A percentile compares a stretch with the other conserved stretches of the same genome.
Conservation (phyloP, 2,113 vertebrate species). For the Aptenodytes patagonicus region DNA sequence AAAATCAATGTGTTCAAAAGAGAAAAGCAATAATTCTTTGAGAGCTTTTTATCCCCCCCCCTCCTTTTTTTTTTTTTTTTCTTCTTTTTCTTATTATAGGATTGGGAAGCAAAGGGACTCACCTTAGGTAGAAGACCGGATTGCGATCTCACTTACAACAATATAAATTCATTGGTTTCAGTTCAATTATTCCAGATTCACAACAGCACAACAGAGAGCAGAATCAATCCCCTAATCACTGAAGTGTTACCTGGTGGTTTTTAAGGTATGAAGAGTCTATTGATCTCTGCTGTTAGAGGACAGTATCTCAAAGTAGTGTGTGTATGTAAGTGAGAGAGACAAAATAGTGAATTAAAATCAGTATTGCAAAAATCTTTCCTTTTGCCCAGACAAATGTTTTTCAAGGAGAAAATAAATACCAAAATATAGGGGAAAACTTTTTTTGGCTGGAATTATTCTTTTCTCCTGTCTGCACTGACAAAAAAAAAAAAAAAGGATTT, state of each 20-base stretch:
- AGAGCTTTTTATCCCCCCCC: not conserved
- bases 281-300: slow-evolving; percentile 1
- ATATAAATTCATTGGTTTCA: not conserved
- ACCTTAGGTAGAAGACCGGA: not conserved
- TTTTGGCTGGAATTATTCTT: not conserved
- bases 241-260: not conserved
- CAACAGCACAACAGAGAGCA: not conserved
- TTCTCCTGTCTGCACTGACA: not conserved
- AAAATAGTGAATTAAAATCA: not conserved
- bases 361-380: not conserved
- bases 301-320: not conserved
- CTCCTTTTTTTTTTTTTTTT: not conserved
- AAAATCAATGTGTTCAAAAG: not conserved
- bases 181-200: slow-evolving; percentile 22
- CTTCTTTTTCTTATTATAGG: not conserved
- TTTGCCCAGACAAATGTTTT: not conserved
- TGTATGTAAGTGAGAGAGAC: not conserved
- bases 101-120: not conserved
- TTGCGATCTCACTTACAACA: not conserved
- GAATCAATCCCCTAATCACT: not conserved
- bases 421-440: not conserved
- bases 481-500: not conserved
- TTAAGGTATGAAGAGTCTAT: slow-evolving; percentile 5
- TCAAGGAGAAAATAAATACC: not conserved
- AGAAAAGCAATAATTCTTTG: not conserved